Evolutionary conservation across 1,140 invertebrate genomes (phyloP), one percentile per base, ranked within the genome.

Genomic region (Sitophilus oryzae): DNA sequence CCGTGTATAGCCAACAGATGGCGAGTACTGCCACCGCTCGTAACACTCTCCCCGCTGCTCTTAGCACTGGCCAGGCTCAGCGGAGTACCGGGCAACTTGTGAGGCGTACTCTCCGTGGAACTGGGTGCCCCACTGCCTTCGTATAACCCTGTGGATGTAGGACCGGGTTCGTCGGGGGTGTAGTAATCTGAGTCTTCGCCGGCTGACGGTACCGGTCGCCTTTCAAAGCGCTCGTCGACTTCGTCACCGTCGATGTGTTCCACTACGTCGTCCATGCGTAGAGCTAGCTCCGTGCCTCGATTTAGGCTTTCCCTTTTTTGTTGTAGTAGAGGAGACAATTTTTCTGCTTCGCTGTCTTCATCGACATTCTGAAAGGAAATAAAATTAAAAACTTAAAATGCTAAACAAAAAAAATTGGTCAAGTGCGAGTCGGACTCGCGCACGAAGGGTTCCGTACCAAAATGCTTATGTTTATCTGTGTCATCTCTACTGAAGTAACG

Each of bases 341-440:
- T 83, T 68, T 90, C 87, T 19, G 83, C 83, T 69, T 90, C 88
- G 62, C 86, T 89, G 63, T 89, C 87, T 61, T 86, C 84, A 67
- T 87, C 85, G 45, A 79, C 10, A 48, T 40, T 56, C 63, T 65
- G 34, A 16, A 62, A 54, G 45, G 11, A n/a, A n/a, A n/a, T n/a
- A n/a, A 30, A 8, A 44, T 16, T 15, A 40, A 40, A 6, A n/a
- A n/a, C n/a, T n/a, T n/a, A n/a, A n/a, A 11, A 30, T 30, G 25
- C 5, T 30, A 30, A 30, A 6, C 25, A 30, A 40, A 15, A 8
- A 40, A 40, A 40, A 40, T n/a, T n/a, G 18, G 37, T 40, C 37
- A 40, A 30, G 22, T n/a, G n/a, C n/a, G n/a, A n/a, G n/a, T n/a
- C n/a, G n/a, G n/a, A n/a, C n/a, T n/a, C n/a, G n/a, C n/a, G n/a